Base-by-base conservation (phyloP, 2,888 invertebrate species). In the Noctua janthe region DNA sequence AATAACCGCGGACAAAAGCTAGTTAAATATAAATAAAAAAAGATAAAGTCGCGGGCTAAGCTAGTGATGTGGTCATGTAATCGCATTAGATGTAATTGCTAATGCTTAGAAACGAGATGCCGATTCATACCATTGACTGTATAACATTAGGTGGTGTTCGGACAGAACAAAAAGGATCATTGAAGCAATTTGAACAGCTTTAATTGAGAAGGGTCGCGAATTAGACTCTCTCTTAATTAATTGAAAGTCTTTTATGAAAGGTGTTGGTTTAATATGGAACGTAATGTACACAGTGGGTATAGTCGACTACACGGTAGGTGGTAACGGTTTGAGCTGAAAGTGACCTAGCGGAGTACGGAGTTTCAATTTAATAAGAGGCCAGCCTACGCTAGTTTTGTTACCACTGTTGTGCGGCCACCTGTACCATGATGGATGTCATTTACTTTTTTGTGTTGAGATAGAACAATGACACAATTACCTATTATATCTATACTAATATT, bases 11-110 rank as follows among this genome's bases (percentile, higher is more conserved):
- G 11, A 1, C 47, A 47, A 47, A 47, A 47, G 47, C 47, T 47
- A 47, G 10, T 47, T 49, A 49, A 49, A 13, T 49, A 49, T 49
- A 51, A 66, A 67, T 43, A 67, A 67, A 39, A 23, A 10, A 39
- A 43, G 11, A 67, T 6, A 5, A 67, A 67, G 11, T 67, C 23
- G 10, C 39, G 2, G 11, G 23, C 11, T 11, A 39, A 67, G 47
- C 47, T 15, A 8, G 43, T 47, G 69, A 69, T 49, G 59, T 59
- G 56, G 73, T 78, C 64, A 76, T 59, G 35, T 49, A 54, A 35
- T 49, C 56, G 49, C 69, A 35, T 10, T 59, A 47, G 47, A 74
- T 23, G 77, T 87, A 88, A 88, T 84, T 84, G 69, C 69, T 43
- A 47, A 69, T 47, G 59, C 75, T 64, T 29, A 69, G 72, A 80